A percentile compares a stretch with the other conserved stretches of the same genome.
Evolutionary conservation across 92 coral and sea anemone genomes (phyloP).

Genomic region (Diadumene lineata): DNA sequence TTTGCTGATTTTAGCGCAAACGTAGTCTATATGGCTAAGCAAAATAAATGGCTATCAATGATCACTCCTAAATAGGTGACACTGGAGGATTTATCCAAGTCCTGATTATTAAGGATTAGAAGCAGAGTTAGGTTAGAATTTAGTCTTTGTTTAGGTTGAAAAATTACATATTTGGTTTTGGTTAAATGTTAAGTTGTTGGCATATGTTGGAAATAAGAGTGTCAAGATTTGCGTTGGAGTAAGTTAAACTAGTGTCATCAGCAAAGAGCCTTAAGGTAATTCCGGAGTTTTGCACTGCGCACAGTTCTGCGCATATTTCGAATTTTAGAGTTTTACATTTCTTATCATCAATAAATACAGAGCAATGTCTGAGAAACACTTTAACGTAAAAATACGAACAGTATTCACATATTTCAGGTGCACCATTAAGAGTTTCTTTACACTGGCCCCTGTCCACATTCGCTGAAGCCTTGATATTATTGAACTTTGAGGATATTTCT

Average conservation of each 20-base stretch:
- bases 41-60: not conserved
- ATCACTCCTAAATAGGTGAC: not conserved
- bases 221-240: not conserved
- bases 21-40: not conserved
- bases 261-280: constrained; percentile 20
- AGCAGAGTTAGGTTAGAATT: not conserved
- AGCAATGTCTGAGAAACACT: too few relatives aligned
- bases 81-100: not conserved
- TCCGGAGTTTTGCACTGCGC: too few relatives aligned
- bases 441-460: too few relatives aligned
- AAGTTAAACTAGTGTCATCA: not conserved
- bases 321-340: too few relatives aligned
- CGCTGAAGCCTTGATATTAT: too few relatives aligned
- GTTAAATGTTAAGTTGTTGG: not conserved
- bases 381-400: too few relatives aligned
- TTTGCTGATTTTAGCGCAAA: constrained; percentile 8
- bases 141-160: not conserved
- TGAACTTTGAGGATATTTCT: too few relatives aligned
- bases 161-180: not conserved
- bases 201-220: not conserved
- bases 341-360: too few relatives aligned
- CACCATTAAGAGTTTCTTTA: too few relatives aligned
- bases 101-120: not conserved
- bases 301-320: too few relatives aligned
- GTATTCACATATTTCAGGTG: too few relatives aligned